Evolutionary conservation across 2,113 vertebrate species (phyloP).

Genomic region (Eonycteris spelaea): DNA sequence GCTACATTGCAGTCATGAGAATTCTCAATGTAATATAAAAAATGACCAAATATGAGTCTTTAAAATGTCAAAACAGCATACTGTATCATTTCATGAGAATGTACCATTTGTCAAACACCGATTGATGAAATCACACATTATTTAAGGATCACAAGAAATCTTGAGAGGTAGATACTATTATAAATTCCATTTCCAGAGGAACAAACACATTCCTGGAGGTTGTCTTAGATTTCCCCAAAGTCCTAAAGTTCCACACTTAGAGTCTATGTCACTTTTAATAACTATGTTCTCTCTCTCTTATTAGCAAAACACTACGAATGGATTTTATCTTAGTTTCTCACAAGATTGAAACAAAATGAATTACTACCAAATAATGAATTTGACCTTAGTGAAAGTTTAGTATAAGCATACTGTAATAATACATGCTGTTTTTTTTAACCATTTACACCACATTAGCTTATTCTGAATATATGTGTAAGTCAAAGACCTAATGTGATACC

Average conservation of each 20-base stretch:
- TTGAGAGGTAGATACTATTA: background rate
- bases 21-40: background rate
- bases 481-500: background rate
- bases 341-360: background rate
- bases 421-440: background rate
- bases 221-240: background rate
- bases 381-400: background rate
- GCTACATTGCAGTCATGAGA: background rate
- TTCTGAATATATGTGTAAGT: background rate
- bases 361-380: background rate
- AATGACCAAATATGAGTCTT: background rate
- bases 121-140: background rate
- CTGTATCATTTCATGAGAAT: background rate
- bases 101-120: background rate
- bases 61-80: background rate
- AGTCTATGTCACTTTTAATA: background rate
- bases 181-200: background rate
- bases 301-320: background rate
- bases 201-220: background rate
- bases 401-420: background rate
- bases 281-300: background rate
- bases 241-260: background rate
- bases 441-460: background rate
- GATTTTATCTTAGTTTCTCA: background rate
- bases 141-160: background rate